Conservation (phyloP, 2,113 vertebrate species). For the Phalacrocorax aristotelis region DNA sequence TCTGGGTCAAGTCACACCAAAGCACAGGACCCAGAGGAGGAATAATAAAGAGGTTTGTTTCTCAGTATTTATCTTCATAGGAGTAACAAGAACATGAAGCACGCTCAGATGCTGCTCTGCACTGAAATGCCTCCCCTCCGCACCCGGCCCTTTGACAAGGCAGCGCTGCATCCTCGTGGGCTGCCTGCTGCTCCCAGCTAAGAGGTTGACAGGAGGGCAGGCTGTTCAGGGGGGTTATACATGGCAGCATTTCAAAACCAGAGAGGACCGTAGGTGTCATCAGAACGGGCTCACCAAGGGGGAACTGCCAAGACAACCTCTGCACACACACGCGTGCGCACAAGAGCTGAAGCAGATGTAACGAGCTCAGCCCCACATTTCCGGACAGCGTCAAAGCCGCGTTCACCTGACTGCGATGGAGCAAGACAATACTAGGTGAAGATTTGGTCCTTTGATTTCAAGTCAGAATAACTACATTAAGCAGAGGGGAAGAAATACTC, state of each 20-base stretch:
- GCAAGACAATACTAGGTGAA: not conserved
- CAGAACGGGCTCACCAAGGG: not conserved
- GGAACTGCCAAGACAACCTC: not conserved
- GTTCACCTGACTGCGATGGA: rapidly evolving
- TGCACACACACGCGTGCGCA: not conserved
- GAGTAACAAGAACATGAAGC: not conserved
- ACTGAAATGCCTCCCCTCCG: not conserved
- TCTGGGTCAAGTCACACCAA: not conserved
- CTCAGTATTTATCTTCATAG: not conserved
- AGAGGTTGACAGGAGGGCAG: not conserved
- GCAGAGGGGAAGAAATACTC: not conserved
- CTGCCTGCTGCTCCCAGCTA: not conserved
- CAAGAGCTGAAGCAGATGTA: not conserved
- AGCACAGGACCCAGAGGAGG: not conserved
- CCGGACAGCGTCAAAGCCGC: not conserved
- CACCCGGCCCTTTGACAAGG: not conserved
- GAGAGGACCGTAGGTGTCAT: not conserved
- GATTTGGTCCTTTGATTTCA: not conserved
- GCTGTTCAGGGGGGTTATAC: not conserved
- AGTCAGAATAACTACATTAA: not conserved
- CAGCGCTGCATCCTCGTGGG: rapidly evolving
- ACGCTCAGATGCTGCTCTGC: not conserved
- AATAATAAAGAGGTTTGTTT: not conserved
- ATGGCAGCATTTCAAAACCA: not conserved
- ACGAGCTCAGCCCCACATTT: not conserved